Evolutionary conservation across 2,113 vertebrate genomes (phyloP).

Genomic region (Octodon degus): DNA sequence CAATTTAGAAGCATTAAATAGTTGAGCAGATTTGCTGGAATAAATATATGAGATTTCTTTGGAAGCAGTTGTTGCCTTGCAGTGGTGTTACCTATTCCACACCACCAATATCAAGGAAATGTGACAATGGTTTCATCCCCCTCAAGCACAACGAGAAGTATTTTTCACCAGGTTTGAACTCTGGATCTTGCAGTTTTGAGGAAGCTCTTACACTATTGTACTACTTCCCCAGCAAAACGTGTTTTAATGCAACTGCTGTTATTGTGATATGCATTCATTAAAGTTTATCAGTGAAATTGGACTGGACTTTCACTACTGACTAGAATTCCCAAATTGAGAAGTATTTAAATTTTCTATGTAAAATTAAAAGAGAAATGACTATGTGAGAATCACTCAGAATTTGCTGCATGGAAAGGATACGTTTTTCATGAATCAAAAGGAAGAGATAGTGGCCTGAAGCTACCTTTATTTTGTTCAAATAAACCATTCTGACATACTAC

Average conservation of each 20-base stretch:
- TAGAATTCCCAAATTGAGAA: not conserved
- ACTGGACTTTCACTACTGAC: not conserved
- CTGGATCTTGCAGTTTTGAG: too few species aligned
- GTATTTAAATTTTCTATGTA: not conserved
- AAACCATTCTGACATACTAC: not conserved
- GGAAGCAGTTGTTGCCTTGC: not conserved
- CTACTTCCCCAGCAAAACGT: too few species aligned
- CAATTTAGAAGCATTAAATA: not conserved
- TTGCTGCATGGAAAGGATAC: not conserved
- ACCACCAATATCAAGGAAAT: not conserved
- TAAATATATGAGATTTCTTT: not conserved
- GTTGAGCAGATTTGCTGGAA: not conserved
- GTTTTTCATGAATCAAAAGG: not conserved
- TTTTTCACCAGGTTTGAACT: too few species aligned
- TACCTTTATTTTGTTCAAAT: not conserved
- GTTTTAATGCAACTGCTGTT: not conserved
- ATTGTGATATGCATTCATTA: not conserved
- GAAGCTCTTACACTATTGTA: too few species aligned
- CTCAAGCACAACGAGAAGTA: not conserved
- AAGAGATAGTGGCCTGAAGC: not conserved
- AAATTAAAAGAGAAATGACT: slow-evolving; percentile 9
- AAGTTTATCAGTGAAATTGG: not conserved
- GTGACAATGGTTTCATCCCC: not conserved
- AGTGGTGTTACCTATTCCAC: not conserved
- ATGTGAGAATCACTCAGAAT: not conserved